Conservation (phyloP, 2,797 vertebrate species). For the Premnoplex brunnescens region DNA sequence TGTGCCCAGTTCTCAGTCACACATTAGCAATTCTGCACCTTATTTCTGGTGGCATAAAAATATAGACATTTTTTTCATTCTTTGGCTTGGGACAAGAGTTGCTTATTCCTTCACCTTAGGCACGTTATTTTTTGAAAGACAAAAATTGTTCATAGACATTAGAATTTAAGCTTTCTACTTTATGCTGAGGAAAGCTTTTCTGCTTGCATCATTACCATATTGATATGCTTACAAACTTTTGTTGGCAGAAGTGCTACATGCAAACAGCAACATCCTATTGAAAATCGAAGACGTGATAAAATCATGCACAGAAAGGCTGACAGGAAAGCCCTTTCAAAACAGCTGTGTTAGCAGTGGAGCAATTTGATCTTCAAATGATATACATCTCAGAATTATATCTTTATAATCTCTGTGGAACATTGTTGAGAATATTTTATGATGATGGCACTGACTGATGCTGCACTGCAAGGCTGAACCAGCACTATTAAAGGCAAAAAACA, state of each 20-base stretch:
- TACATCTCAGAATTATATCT: not conserved
- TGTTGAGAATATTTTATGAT: not conserved
- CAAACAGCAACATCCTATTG: not conserved
- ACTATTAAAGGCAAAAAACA: not conserved
- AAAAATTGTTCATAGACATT: not conserved
- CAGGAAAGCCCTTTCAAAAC: slow-evolving; percentile 30
- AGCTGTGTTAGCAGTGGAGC: slow-evolving; percentile 1
- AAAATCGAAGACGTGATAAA: slow-evolving; percentile 11
- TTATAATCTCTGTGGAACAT: not conserved
- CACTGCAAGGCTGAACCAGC: not conserved
- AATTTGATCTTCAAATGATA: not conserved
- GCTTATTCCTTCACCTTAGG: not conserved
- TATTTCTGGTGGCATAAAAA: not conserved
- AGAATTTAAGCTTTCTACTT: not conserved
- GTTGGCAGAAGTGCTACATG: not conserved
- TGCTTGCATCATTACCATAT: not conserved
- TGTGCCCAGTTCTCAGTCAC: not conserved
- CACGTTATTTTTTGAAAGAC: not conserved
- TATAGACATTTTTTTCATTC: not conserved
- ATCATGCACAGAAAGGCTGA: not conserved
- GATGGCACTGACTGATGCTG: not conserved
- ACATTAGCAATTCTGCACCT: not conserved
- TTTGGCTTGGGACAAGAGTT: not conserved
- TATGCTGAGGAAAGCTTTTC: slow-evolving; percentile 17
- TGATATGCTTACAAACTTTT: not conserved